Conservation (phyloP, 2,797 vertebrate species). For the Danio aesculapii region DNA sequence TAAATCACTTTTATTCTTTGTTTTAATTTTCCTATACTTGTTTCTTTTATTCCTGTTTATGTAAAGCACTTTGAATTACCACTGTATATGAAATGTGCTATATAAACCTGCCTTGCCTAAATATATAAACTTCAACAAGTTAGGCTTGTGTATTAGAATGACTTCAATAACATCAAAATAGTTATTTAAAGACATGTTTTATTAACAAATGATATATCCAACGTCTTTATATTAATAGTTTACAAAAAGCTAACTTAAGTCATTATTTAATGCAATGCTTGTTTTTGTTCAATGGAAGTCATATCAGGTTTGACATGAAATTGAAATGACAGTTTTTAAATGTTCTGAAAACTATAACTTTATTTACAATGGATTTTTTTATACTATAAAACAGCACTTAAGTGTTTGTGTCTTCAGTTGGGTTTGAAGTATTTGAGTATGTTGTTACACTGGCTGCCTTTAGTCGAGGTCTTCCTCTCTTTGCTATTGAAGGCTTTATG, state of each 20-base stretch:
- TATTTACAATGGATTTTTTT: neutral
- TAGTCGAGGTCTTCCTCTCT: constrained; percentile 66
- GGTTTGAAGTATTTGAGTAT: constrained; percentile 86
- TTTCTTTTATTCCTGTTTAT: too few relatives aligned
- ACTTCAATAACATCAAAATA: neutral
- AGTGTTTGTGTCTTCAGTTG: constrained; percentile 46
- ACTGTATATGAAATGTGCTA: too few relatives aligned
- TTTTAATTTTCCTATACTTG: too few relatives aligned
- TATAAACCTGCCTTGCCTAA: too few relatives aligned
- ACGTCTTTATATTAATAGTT: neutral
- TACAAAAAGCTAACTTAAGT: neutral
- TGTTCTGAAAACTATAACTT: neutral
- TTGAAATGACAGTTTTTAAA: neutral
- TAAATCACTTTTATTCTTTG: too few relatives aligned
- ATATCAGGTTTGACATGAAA: neutral
- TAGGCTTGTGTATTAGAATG: neutral
- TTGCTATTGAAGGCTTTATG: constrained; percentile 59
- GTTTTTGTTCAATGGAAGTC: neutral
- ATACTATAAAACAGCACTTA: neutral
- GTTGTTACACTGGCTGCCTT: constrained; percentile 71
- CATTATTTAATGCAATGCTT: neutral
- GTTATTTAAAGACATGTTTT: neutral
- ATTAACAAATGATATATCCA: neutral
- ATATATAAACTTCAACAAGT: neutral
- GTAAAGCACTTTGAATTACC: too few relatives aligned